Percentiles rank a stretch among this genome's conserved stretches.
These are phyloP conservation scores for Drosophila ohnishii DNA, from an alignment of 1,140 invertebrate species.

Conservation along the genomic window DNA sequence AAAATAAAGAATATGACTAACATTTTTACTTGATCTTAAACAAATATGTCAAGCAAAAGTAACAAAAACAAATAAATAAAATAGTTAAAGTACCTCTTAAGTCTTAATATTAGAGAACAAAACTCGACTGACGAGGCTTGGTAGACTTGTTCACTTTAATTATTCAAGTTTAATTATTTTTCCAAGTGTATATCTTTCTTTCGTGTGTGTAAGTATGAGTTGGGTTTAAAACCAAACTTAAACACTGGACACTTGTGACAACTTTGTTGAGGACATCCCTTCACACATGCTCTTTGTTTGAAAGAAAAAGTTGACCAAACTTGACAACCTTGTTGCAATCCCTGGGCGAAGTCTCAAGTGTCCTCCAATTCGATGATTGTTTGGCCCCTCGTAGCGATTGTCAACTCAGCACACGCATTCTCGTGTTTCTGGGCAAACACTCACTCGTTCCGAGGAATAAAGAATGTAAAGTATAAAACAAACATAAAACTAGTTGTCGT, in stretches of 20 bases:
- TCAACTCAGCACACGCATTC: slow-evolving; percentile 17
- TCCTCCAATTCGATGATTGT: slow-evolving; percentile 27
- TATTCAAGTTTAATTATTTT: neutral
- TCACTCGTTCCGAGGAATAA: neutral
- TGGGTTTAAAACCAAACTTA: slow-evolving; percentile 4
- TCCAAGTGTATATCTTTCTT: neutral
- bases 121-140: neutral
- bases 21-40: too few relatives aligned
- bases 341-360: slow-evolving; percentile 12
- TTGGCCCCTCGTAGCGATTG: slow-evolving; percentile 18
- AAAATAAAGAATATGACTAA: too few relatives aligned
- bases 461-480: neutral
- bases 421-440: slow-evolving; percentile 22
- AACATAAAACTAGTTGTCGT: slow-evolving; percentile 26
- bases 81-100: too few relatives aligned
- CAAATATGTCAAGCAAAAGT: neutral
- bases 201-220: neutral
- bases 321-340: slow-evolving; percentile 32
- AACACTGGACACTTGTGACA: neutral
- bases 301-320: slow-evolving; percentile 14
- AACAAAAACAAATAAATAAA: neutral
- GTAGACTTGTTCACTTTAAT: too few relatives aligned
- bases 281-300: slow-evolving; percentile 10
- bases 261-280: slow-evolving; percentile 24
- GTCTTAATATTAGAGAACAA: neutral